Base-by-base conservation (phyloP, 2,113 vertebrate genomes). In the Cynopterus brachyotis region DNA sequence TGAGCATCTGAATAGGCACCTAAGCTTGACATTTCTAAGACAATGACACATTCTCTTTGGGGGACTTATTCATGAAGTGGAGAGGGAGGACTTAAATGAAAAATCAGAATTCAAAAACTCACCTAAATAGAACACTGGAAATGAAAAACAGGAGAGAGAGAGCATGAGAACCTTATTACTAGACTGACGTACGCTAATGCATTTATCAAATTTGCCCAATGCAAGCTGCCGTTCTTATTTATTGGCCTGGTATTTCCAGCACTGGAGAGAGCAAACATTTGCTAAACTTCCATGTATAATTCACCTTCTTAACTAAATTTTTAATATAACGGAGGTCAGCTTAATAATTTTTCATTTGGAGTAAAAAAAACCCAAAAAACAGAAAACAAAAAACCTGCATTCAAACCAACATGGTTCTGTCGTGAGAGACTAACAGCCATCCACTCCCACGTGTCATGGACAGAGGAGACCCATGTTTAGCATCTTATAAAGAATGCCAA, bases 41-140 rank as follows among this genome's bases (percentile, higher is more conserved):
- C 96, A 98, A 97, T 84, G 55, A 98, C 75, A 84, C 96, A 96
- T n/a, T 98, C 90, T 98, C 35, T 96, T 96, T 75, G 42, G 82
- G 91, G 75, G 53, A 96, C 81, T 75, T 96, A 86, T 76, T 97
- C 86, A 98, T 98, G 98, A 96, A 88, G 97, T 95, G 97, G 80
- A 87, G 73, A 66, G 62, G 97, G 62, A 96, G 83, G 97, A 97
- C 91, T 98, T 94, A 98, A 98, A 98, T 96, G 96, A 92, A 98
- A 95, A 97, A 95, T 97, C 95, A 87, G 96, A 98, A 97, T 98
- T 96, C 53, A 97, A 97, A 98, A 98, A 99, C 98, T 98, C 98
- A 99, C 98, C 98, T 98, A 99, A 98, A 99, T 98, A 98, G 98
- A 99, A 98, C 96, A 98, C 98, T 98, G 98, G 96, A 98, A 98